Evolutionary conservation across 2,113 vertebrate genomes (phyloP).

Genomic region (Oxygymnocypris stewartii): DNA sequence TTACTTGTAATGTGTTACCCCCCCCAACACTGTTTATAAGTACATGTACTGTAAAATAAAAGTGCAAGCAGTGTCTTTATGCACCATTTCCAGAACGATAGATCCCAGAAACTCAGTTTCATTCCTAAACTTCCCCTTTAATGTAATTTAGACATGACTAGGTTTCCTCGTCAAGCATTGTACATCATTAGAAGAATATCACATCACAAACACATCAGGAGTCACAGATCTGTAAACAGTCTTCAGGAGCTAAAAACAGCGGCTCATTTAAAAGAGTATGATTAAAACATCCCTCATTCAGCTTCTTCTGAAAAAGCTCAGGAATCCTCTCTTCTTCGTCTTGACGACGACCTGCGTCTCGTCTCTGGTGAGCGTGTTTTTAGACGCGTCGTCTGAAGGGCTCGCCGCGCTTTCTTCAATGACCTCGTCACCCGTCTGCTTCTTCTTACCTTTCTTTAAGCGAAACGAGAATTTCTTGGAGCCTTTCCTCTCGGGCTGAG

Average conservation of each 20-base stretch:
- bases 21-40: too few species aligned
- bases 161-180: background rate
- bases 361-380: background rate
- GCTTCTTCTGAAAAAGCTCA: background rate
- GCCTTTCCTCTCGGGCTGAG: background rate
- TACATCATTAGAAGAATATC: background rate
- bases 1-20: too few species aligned
- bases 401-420: background rate
- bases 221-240: background rate
- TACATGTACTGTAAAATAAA: too few species aligned
- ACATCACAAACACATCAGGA: background rate
- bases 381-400: background rate
- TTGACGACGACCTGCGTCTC: conserved; percentile 12
- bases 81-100: background rate
- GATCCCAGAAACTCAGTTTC: background rate
- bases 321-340: conserved; percentile 35
- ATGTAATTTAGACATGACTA: background rate
- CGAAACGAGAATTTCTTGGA: background rate
- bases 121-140: background rate
- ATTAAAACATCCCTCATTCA: background rate
- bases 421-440: background rate
- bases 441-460: conserved; percentile 9
- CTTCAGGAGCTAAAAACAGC: background rate
- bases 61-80: background rate
- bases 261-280: background rate